These are phyloP conservation scores for Chanos chanos DNA, from an alignment of 2,797 vertebrate genomes.

Conservation along the genomic window DNA sequence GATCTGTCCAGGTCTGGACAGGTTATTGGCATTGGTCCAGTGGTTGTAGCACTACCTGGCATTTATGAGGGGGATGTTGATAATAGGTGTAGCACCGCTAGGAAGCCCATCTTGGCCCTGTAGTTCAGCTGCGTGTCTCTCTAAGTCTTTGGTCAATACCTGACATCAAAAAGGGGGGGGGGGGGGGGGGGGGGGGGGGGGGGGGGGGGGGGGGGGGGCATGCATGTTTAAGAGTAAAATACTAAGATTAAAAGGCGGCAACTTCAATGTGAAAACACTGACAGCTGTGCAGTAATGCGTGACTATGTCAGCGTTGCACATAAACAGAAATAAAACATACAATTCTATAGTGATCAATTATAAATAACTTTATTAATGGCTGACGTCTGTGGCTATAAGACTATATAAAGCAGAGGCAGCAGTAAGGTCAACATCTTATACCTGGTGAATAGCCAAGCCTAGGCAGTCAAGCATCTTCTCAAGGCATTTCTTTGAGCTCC, in stretches of 20 bases:
- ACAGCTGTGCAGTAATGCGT: too few relatives aligned
- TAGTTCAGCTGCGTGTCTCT: constrained; percentile 85
- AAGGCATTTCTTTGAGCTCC: constrained; percentile 85
- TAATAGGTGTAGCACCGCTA: constrained; percentile 73
- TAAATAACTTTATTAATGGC: too few relatives aligned
- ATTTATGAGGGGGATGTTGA: constrained; percentile 87
- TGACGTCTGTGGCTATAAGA: too few relatives aligned
- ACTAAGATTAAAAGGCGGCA: too few relatives aligned
- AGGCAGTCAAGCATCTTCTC: constrained; percentile 86
- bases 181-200: too few relatives aligned
- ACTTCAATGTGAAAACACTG: too few relatives aligned
- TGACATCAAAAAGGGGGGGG: too few relatives aligned
- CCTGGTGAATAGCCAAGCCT: constrained; percentile 94
- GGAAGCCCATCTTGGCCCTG: constrained; percentile 82
- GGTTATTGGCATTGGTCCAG: not conserved
- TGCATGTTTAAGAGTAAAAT: too few relatives aligned
- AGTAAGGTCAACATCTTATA: constrained; percentile 46
- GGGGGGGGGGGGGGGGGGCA: too few relatives aligned
- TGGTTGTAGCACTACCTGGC: constrained; percentile 72
- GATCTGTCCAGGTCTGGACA: too few relatives aligned
- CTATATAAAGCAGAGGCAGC: too few relatives aligned
- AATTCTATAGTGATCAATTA: not conserved
- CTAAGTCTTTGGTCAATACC: constrained; percentile 91
- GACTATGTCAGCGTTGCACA: constrained; percentile 4
- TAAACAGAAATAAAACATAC: not conserved